Conservation (phyloP, 2,113 vertebrate genomes). For the Gobiocypris rarus region DNA sequence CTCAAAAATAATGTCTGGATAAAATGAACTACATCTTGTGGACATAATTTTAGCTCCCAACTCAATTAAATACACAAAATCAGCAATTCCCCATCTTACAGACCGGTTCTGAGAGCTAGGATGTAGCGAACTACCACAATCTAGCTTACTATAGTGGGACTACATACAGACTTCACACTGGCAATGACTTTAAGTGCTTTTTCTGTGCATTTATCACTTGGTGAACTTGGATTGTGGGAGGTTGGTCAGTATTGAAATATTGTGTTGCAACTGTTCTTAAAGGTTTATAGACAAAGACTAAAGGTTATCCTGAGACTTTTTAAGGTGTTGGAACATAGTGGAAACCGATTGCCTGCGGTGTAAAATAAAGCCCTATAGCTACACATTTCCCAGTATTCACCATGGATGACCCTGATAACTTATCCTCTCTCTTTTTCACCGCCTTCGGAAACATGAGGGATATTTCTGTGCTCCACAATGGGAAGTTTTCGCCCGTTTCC, state of each 20-base stretch:
- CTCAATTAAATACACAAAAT: background rate
- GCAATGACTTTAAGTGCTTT: background rate
- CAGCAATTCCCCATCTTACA: background rate
- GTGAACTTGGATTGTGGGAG: conserved; percentile 4
- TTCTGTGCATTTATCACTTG: background rate
- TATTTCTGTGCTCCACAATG: conserved; percentile 54
- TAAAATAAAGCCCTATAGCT: conserved; percentile 19
- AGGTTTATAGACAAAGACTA: background rate
- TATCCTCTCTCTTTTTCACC: background rate
- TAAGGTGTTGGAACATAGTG: background rate
- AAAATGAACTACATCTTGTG: background rate
- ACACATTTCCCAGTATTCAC: conserved; percentile 33
- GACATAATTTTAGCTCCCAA: background rate
- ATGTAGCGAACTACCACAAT: too few relatives aligned
- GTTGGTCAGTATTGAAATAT: background rate
- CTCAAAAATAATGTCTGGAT: background rate
- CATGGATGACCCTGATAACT: conserved; percentile 45
- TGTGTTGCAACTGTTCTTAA: background rate
- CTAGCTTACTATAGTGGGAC: background rate
- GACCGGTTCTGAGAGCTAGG: background rate
- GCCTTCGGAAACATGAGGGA: conserved; percentile 35
- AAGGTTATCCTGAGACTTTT: background rate
- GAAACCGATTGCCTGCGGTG: background rate
- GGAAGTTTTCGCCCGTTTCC: conserved; percentile 53
- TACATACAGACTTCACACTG: background rate